phyloP scores from a whole-genome alignment of 2,113 vertebrate species.

The Gnathonemus longibarbis region DNA sequence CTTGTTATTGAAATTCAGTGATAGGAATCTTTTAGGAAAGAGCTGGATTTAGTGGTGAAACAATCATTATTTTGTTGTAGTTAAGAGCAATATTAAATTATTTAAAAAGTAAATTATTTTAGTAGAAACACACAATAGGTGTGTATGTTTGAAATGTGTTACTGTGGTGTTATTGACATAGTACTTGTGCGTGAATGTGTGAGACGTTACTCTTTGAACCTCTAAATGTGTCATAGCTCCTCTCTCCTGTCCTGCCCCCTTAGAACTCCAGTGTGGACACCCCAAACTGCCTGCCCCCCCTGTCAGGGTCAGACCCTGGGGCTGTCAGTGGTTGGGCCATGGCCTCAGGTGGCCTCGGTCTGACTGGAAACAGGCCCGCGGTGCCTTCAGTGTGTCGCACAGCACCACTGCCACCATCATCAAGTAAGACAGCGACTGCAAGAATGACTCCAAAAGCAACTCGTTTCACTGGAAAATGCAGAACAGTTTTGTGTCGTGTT shows the following conservation, averaged over 20 bases:
- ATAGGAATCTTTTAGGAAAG: background rate
- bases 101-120: background rate
- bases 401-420: constrained; percentile 67
- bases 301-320: constrained; percentile 45
- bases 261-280: constrained; percentile 61
- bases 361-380: constrained; percentile 62
- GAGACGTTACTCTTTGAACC: background rate
- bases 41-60: background rate
- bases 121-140: background rate
- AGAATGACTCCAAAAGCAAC: background rate
- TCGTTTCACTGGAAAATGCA: background rate
- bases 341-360: constrained; percentile 64
- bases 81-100: background rate
- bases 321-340: constrained; percentile 54
- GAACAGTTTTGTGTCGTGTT: background rate
- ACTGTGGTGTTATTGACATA: background rate
- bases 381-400: constrained; percentile 61
- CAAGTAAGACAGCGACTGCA: constrained; percentile 27
- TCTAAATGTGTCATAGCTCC: background rate
- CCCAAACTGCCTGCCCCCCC: constrained; percentile 33
- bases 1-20: background rate
- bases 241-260: background rate
- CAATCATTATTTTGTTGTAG: background rate
- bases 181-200: background rate
- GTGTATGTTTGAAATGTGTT: background rate